Percentiles rank a stretch among this genome's conserved stretches.
phyloP scores from a whole-genome alignment of 2,797 vertebrate genomes.

The Arctocebus calabarensis region DNA sequence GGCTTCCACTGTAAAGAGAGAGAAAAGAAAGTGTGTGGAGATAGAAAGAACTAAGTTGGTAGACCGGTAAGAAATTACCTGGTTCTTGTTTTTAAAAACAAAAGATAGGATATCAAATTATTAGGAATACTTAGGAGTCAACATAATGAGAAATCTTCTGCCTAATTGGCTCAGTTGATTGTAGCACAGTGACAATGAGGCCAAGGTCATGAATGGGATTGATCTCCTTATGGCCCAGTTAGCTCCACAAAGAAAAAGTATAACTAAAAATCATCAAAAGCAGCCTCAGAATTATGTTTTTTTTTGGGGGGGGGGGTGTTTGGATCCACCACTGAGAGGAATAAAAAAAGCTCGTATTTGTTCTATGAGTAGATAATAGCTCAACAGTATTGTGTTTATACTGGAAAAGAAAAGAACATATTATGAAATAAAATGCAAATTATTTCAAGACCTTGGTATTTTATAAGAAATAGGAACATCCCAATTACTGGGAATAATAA shows the following conservation, averaged over 20 bases:
- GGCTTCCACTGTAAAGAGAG: background rate
- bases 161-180: background rate
- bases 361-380: background rate
- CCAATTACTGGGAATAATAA: background rate
- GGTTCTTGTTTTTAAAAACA: slow-evolving; percentile 12
- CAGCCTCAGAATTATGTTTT: background rate
- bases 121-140: background rate
- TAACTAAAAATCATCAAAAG: background rate
- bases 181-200: background rate
- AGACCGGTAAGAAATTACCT: background rate
- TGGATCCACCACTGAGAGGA: background rate
- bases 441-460: slow-evolving; percentile 9
- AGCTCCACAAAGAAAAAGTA: slow-evolving; percentile 2
- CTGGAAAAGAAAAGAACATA: background rate
- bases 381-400: background rate
- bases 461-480: background rate
- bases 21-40: background rate
- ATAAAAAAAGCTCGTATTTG: background rate
- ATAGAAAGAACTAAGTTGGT: background rate
- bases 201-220: background rate
- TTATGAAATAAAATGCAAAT: slow-evolving; percentile 30
- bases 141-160: background rate
- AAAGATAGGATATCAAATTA: background rate
- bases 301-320: background rate
- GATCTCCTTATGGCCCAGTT: slow-evolving; percentile 33